These are phyloP conservation scores for Ormyrus pomaceus DNA, from an alignment of 2,888 invertebrate species.

Conservation along the genomic window DNA sequence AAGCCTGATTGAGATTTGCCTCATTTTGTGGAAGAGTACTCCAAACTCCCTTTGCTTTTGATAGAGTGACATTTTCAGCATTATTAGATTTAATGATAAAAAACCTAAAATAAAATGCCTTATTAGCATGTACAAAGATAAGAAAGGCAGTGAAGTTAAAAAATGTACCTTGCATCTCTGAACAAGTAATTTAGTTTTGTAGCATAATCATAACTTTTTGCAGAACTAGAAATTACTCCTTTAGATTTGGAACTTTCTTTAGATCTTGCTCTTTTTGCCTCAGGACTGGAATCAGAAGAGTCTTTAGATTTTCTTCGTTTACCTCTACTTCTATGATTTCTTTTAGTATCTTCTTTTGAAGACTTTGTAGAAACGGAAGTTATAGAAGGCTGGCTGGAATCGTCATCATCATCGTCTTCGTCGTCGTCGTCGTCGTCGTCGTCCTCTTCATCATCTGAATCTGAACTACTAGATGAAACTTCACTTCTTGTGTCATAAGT, in stretches of 20 bases:
- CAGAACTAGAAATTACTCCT: constrained; percentile 64
- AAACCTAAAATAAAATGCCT: constrained; percentile 78
- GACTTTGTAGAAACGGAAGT: constrained; percentile 87
- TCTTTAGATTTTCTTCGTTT: constrained; percentile 71
- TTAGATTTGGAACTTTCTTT: constrained; percentile 68
- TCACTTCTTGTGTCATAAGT: constrained; percentile 92
- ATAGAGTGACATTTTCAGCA: constrained; percentile 95
- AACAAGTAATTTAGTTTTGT: constrained; percentile 96
- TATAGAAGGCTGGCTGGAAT: constrained; percentile 85
- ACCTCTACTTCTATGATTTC: constrained; percentile 68
- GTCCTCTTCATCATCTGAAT: constrained; percentile 60
- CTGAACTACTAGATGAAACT: constrained; percentile 88
- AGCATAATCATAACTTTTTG: constrained; percentile 89
- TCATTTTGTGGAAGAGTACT: constrained; percentile 98
- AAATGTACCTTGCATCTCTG: constrained; percentile 84
- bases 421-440: constrained; percentile 43
- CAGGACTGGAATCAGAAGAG: constrained; percentile 72
- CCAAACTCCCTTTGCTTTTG: constrained; percentile 98
- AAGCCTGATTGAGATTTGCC: constrained; percentile 95
- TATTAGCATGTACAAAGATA: no score
- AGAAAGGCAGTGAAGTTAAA: background rate
- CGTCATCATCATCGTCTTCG: constrained; percentile 58
- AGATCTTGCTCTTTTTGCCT: constrained; percentile 71
- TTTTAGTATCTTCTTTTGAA: constrained; percentile 73
- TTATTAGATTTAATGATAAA: constrained; percentile 99